Conservation (phyloP, 92 coral and sea anemone species). For the Palythoa grandis region DNA sequence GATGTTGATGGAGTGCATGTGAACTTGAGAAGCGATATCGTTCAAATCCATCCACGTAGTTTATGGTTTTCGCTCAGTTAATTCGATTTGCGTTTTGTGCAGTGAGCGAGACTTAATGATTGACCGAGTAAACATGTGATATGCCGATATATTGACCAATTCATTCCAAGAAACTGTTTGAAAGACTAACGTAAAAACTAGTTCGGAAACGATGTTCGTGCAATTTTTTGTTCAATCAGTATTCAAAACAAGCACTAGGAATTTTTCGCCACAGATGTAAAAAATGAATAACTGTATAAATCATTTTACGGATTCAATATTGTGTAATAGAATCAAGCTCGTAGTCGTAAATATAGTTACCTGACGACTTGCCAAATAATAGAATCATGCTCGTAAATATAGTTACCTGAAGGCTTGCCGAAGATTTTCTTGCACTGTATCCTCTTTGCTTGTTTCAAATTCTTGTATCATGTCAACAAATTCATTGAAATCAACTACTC, state of each 20-base stretch:
- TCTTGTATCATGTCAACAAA: conserved; percentile 69
- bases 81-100: neutral
- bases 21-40: too few relatives aligned
- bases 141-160: neutral
- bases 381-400: neutral
- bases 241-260: neutral
- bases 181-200: neutral
- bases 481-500: conserved; percentile 70
- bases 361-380: conserved; percentile 73
- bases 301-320: neutral
- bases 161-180: neutral
- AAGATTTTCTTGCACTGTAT: conserved; percentile 65
- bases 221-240: neutral
- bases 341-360: conserved; percentile 18
- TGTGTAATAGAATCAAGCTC: neutral
- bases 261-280: neutral
- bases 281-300: neutral
- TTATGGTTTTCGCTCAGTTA: neutral
- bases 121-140: neutral
- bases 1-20: too few relatives aligned
- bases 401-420: conserved; percentile 80
- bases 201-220: neutral
- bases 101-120: neutral
- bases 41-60: neutral
- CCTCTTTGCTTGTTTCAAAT: conserved; percentile 54